These are phyloP conservation scores for Sceloporus undulatus DNA, from an alignment of 2,113 vertebrate genomes.

Conservation along the genomic window DNA sequence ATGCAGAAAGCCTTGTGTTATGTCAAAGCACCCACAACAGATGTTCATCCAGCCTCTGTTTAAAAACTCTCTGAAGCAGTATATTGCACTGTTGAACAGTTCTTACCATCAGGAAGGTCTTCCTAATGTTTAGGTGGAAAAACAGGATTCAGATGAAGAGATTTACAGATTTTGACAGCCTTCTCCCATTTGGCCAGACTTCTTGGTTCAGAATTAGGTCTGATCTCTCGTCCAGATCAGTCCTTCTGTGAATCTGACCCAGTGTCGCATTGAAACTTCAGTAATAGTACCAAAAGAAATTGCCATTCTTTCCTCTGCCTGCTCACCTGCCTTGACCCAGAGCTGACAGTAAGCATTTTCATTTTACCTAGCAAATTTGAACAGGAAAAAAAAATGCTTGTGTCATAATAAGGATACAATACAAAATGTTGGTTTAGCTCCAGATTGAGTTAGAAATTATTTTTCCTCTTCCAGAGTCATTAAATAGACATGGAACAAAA, in stretches of 20 bases:
- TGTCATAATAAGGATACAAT: not conserved
- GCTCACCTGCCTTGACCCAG: no score
- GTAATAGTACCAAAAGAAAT: not conserved
- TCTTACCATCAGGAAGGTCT: no score
- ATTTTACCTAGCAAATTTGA: not conserved
- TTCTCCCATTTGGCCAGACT: not conserved
- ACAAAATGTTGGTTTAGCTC: not conserved
- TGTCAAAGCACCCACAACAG: no score
- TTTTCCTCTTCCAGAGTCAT: conserved; percentile 25
- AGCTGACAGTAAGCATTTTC: not conserved
- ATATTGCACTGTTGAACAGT: no score
- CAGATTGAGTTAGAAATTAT: conserved; percentile 18
- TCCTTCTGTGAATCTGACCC: not conserved
- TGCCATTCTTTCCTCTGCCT: not conserved
- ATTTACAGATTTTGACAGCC: not conserved
- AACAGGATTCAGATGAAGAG: not conserved
- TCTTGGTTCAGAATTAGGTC: not conserved
- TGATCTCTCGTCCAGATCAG: not conserved
- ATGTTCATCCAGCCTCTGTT: no score
- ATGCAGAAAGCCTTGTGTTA: no score
- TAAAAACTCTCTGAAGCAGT: no score
- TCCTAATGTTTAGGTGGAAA: no score
- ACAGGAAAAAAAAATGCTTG: not conserved
- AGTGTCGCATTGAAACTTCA: not conserved
- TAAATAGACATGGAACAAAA: conserved; percentile 35